These are phyloP conservation scores for Tonatia bakeri DNA, from an alignment of 2,113 vertebrate species.

Conservation along the genomic window DNA sequence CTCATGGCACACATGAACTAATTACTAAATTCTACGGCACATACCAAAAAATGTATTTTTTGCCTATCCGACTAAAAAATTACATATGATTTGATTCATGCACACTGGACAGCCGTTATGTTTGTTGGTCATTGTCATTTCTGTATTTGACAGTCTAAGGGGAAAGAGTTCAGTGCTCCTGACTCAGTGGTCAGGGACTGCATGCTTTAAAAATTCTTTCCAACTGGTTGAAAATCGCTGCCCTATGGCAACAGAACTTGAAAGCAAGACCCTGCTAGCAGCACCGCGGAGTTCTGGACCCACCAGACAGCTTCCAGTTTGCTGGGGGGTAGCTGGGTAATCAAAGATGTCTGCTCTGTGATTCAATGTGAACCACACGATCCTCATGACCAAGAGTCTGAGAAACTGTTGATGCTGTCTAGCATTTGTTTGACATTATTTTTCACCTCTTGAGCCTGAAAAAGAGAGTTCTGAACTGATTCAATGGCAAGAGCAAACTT, in stretches of 20 bases:
- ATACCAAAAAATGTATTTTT: too few relatives aligned
- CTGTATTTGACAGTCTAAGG: background rate
- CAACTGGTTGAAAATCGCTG: background rate
- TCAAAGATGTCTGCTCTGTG: background rate
- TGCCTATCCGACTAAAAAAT: background rate
- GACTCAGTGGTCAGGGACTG: background rate
- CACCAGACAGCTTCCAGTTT: background rate
- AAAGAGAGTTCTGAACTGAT: background rate
- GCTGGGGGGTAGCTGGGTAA: background rate
- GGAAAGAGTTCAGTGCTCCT: background rate
- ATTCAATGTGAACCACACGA: background rate
- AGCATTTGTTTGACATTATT: background rate
- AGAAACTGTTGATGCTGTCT: background rate
- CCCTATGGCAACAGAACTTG: background rate
- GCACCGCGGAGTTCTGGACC: background rate
- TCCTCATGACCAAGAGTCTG: background rate
- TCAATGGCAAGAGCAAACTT: conserved; percentile 44
- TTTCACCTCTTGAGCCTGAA: conserved; percentile 8
- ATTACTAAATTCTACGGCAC: background rate
- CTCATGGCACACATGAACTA: background rate
- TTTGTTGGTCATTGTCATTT: background rate
- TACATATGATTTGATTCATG: background rate
- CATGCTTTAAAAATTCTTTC: background rate
- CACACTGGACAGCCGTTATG: background rate
- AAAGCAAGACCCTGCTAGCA: background rate